These are phyloP conservation scores for Apis cerana DNA, from an alignment of 1,140 invertebrate species.

Conservation along the genomic window DNA sequence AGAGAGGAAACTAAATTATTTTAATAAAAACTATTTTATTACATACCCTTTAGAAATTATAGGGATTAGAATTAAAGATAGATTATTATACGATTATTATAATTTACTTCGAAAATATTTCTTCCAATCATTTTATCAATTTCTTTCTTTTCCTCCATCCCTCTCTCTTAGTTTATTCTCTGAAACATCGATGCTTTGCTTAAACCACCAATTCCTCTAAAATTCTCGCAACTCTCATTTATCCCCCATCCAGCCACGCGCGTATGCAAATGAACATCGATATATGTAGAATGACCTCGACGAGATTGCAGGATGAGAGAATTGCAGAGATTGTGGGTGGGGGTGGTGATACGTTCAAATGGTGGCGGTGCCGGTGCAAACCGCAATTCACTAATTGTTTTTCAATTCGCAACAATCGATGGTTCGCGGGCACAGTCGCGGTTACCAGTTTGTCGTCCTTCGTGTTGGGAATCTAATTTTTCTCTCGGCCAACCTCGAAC, in stretches of 20 bases:
- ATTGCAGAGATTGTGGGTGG: slow-evolving; percentile 31
- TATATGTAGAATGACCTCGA: slow-evolving; percentile 56
- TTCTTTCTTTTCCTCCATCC: not conserved
- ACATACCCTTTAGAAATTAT: not conserved
- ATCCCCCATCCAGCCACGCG: slow-evolving; percentile 21
- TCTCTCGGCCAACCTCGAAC: not conserved
- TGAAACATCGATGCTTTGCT: slow-evolving; percentile 3
- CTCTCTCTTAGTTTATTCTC: not conserved
- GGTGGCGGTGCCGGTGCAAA: slow-evolving; percentile 48
- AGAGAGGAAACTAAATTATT: no score
- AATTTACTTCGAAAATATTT: slow-evolving; percentile 39
- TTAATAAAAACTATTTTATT: no score
- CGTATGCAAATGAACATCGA: slow-evolving; percentile 61
- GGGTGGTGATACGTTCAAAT: slow-evolving; percentile 48
- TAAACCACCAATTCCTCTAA: slow-evolving; percentile 28
- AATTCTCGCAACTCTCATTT: slow-evolving; percentile 46
- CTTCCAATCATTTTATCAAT: not conserved
- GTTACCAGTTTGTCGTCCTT: slow-evolving; percentile 59
- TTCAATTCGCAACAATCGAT: slow-evolving; percentile 75
- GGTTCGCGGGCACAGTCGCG: slow-evolving; percentile 53
- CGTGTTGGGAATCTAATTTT: slow-evolving; percentile 35
- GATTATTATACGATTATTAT: not conserved
- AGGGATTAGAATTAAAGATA: not conserved
- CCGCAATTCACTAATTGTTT: slow-evolving; percentile 77
- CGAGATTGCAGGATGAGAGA: slow-evolving; percentile 53